Base-by-base conservation (phyloP, 1,140 invertebrate genomes). In the Luehdorfia chinensis region DNA sequence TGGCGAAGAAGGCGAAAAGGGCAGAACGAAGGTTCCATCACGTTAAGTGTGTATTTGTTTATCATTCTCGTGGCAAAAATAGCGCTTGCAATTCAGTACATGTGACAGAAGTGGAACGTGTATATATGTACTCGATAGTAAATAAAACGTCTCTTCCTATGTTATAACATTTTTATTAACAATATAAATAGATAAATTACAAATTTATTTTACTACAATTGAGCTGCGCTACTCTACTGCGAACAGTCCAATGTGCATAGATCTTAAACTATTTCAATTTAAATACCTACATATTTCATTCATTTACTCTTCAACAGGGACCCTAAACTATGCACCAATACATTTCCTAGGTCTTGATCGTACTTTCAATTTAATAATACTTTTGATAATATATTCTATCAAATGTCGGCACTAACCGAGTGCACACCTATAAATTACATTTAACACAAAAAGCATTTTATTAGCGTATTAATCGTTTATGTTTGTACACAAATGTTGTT, bases 121-220 rank as follows among this genome's bases (percentile, higher is more conserved):
- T n/a, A n/a, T n/a, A n/a, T n/a, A n/a, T n/a, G n/a, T n/a, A n/a
- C n/a, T n/a, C n/a, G n/a, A n/a, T n/a, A 31, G 28, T 5, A 31
- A 59, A 55, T 47, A 45, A 69, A 68, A 70, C 41, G 37, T 30
- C 8, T 9, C 31, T 47, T 52, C 67, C 60, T 80, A 80, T 75
- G 59, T 80, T 59, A 80, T 84, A 85, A 85, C 81, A 66, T 59
- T 85, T 85, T 85, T 85, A 85, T 84, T 85, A 85, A 85, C 81
- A 85, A 85, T 84, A 85, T 81, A 85, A 85, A 85, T 85, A 79
- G 64, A 59, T 83, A 85, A 56, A 76, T 83, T 83, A 83, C 72
- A 83, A 85, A 83, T 77, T 80, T 80, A 80, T 60, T 60, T 51
- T 25, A 64, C 81, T 85, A 85, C 78, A 78, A 81, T 83, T 83